These are phyloP conservation scores for Orchestes rusci DNA, from an alignment of 2,888 invertebrate genomes.

Conservation along the genomic window DNA sequence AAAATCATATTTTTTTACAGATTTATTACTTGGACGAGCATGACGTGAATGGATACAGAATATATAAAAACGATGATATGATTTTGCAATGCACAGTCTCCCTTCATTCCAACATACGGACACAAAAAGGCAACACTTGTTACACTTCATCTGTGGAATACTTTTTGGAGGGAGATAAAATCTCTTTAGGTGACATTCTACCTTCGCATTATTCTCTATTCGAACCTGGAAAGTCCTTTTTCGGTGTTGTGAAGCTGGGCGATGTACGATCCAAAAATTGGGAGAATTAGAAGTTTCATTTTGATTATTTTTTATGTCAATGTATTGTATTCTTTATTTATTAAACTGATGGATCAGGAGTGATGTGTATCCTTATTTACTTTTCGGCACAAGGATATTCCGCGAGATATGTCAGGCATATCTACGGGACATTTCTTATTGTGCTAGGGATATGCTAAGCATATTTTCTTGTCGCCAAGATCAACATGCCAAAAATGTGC, in stretches of 20 bases:
- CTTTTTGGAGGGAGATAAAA: constrained; percentile 56
- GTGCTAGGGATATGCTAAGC: too few species aligned
- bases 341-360: too few species aligned
- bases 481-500: too few species aligned
- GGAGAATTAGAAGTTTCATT: too few species aligned
- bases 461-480: too few species aligned
- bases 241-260: constrained; percentile 70
- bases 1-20: too few species aligned
- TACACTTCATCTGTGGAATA: constrained; percentile 63
- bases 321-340: too few species aligned
- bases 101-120: constrained; percentile 48
- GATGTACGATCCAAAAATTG: constrained; percentile 40
- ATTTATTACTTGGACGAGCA: constrained; percentile 73
- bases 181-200: constrained; percentile 64
- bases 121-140: constrained; percentile 64
- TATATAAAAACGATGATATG: constrained; percentile 58
- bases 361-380: too few species aligned
- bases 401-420: too few species aligned
- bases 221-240: constrained; percentile 72
- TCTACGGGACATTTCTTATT: too few species aligned
- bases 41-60: constrained; percentile 67
- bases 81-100: constrained; percentile 66
- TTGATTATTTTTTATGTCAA: too few species aligned
- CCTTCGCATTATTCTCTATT: constrained; percentile 61
- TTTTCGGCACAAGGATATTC: too few species aligned